Base-by-base conservation (phyloP, 2,113 vertebrate species). In the Menura novaehollandiae region DNA sequence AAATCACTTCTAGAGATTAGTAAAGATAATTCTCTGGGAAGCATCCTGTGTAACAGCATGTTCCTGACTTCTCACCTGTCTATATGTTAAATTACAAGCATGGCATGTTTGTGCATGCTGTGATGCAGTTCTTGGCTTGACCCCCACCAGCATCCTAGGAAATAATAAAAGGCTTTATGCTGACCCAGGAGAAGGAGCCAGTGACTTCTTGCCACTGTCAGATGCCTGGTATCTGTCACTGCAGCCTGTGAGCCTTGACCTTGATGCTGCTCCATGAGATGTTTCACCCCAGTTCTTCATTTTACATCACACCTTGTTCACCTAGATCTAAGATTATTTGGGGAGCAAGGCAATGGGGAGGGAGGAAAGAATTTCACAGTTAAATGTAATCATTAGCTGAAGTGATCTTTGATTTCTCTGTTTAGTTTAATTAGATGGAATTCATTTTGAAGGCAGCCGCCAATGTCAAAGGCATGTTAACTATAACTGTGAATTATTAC, bases 401-500 rank as follows among this genome's bases (percentile, higher is more conserved):
- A 96, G 85, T 78, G 49, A 75, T 82, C 84, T 95, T 83, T 91
- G 90, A 93, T 95, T 92, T 95, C 79, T 80, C 83, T 93, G 76
- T 76, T 96, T 90, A 89, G 87, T 93, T 97, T 95, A 96, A 96
- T 96, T 95, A 95, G 92, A 96, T 84, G 80, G 83, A 91, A 95
- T 91, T 96, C 88, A 96, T 96, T 97, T 80, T 0, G 81, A 88
- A 93, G 89, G 91, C 89, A 96, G 86, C 74, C 9, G 1, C 89
- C 88, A 88, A 28, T 74, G 95, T 94, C 93, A 94, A 85, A 95
- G 76, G 89, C 93, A 92, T 6, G 87, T 93, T 95, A 97, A 85
- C 93, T 87, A 82, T 93, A 95, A 94, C 81, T 93, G 83, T 96
- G 95, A 97, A 96, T 96, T 97, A 97, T 96, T 95, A 94, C 85